Conservation (phyloP, 2,113 vertebrate genomes). For the Barbus barbus region DNA sequence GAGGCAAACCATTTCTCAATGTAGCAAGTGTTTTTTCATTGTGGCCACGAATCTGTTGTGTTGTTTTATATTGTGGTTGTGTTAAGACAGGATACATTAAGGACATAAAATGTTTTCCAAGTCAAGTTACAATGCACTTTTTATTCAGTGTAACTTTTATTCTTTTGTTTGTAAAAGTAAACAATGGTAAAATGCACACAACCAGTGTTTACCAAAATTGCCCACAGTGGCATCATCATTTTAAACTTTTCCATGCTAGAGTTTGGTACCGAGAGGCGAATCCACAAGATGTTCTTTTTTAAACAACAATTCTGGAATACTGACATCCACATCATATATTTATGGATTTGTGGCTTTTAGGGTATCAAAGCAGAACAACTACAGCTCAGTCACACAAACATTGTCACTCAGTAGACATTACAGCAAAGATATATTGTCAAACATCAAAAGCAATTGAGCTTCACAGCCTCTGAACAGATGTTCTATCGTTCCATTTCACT, state of each 20-base stretch:
- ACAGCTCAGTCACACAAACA: conserved; percentile 34
- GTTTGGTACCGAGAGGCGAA: conserved; percentile 7
- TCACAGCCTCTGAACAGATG: conserved; percentile 31
- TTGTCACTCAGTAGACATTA: conserved; percentile 35
- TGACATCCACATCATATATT: conserved; percentile 34
- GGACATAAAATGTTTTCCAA: conserved; percentile 60
- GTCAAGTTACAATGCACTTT: conserved; percentile 63
- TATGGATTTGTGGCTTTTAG: conserved; percentile 39
- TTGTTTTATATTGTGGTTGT: conserved; percentile 60
- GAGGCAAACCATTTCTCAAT: conserved; percentile 60
- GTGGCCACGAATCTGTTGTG: conserved; percentile 58
- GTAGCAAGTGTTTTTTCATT: background rate
- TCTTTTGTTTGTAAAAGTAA: conserved; percentile 67
- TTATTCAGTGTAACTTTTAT: conserved; percentile 62
- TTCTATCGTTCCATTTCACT: background rate
- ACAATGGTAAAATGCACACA: conserved; percentile 61
- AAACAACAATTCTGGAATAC: conserved; percentile 29
- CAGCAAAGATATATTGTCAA: conserved; percentile 17
- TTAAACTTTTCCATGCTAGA: background rate
- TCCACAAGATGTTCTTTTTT: conserved; percentile 34
- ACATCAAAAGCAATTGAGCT: conserved; percentile 10
- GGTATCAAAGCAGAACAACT: conserved; percentile 34
- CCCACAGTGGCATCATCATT: conserved; percentile 16
- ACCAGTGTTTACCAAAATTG: conserved; percentile 16
- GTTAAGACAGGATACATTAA: conserved; percentile 67